Evolutionary conservation across 2,888 invertebrate genomes (phyloP).

Genomic region (Athalia circularis): DNA sequence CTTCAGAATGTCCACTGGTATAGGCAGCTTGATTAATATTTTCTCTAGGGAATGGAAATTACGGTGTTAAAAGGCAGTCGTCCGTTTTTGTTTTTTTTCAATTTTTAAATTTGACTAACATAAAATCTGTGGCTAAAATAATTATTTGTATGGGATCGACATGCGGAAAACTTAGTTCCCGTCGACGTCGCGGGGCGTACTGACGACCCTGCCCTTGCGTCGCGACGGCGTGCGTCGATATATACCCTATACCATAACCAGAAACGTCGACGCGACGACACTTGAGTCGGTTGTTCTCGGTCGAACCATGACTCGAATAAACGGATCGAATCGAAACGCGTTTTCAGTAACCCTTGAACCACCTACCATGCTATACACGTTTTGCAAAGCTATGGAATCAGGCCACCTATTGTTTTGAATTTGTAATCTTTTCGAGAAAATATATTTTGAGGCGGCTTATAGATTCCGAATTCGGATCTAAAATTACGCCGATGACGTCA

Average conservation of each 20-base stretch:
- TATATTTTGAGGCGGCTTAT: too few relatives aligned
- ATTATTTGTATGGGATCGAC: constrained; percentile 28
- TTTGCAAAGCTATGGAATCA: too few relatives aligned
- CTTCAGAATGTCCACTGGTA: not conserved
- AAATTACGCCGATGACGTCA: too few relatives aligned
- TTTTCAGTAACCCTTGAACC: constrained; percentile 8
- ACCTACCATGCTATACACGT: not conserved
- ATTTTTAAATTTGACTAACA: not conserved
- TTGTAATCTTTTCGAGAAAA: too few relatives aligned
- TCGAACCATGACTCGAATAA: constrained; percentile 33
- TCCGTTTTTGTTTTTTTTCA: not conserved
- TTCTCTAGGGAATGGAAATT: too few relatives aligned
- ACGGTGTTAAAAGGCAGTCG: too few relatives aligned
- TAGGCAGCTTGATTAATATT: too few relatives aligned
- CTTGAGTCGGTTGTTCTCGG: constrained; percentile 20
- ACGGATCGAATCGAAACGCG: constrained; percentile 36
- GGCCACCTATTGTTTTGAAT: too few relatives aligned
- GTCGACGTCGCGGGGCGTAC: constrained; percentile 70
- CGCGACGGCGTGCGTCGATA: constrained; percentile 63
- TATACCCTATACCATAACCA: constrained; percentile 45
- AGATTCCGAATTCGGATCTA: too few relatives aligned
- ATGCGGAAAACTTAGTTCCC: constrained; percentile 49
- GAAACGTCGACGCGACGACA: constrained; percentile 40
- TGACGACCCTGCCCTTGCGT: constrained; percentile 73
- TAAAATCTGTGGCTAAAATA: constrained; percentile 3